Evolutionary conservation across 2,888 invertebrate species (phyloP).

Genomic region (Eristalis pertinax): DNA sequence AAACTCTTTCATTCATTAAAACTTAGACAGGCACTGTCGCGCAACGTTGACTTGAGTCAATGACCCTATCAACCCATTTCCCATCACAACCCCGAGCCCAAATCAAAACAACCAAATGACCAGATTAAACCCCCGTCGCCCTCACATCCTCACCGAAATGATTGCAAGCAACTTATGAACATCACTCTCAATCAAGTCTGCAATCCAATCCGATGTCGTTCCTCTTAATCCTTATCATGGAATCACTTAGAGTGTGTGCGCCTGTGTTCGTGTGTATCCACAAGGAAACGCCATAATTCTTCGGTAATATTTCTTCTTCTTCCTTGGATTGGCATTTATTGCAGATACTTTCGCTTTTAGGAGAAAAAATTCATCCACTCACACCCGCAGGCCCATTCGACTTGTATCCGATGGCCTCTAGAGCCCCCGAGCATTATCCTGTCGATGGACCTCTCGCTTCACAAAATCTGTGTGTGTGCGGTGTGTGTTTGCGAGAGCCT

Average conservation of each 20-base stretch:
- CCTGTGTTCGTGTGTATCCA: background rate
- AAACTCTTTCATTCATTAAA: too few species aligned
- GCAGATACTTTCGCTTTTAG: constrained; percentile 47
- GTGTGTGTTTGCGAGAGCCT: constrained; percentile 1
- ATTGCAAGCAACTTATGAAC: background rate
- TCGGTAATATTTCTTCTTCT: constrained; percentile 30
- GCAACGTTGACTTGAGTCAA: too few species aligned
- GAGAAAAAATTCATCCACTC: constrained; percentile 27
- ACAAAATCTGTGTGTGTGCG: background rate
- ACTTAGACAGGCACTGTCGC: too few species aligned
- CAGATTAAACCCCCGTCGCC: background rate
- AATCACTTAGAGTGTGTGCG: constrained; percentile 50
- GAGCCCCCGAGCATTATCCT: constrained; percentile 21
- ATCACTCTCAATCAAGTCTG: background rate
- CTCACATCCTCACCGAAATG: background rate
- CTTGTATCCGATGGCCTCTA: background rate
- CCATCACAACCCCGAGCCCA: background rate
- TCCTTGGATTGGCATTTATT: constrained; percentile 60
- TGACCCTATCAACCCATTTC: too few species aligned
- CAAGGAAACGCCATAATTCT: constrained; percentile 55
- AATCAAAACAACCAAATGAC: background rate
- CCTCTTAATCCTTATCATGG: constrained; percentile 51
- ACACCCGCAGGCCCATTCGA: constrained; percentile 1
- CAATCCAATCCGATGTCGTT: constrained; percentile 2
- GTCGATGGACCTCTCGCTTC: constrained; percentile 14